Percentiles rank a stretch among this genome's conserved stretches.
Evolutionary conservation across 2,888 invertebrate species (phyloP).

Genomic region (Dendrolimus pini): DNA sequence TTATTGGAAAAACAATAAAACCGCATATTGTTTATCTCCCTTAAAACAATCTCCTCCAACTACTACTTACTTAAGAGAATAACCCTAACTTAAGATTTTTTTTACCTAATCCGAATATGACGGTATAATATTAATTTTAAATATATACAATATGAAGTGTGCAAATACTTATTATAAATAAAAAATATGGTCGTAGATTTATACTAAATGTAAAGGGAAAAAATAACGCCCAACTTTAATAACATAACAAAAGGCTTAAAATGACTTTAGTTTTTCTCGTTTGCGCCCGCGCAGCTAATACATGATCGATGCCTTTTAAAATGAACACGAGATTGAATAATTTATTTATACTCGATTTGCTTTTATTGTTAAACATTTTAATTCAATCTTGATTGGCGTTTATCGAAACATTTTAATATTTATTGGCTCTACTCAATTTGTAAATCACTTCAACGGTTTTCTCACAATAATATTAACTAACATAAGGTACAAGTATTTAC

Average conservation of each 20-base stretch:
- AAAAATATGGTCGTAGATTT: too few species aligned
- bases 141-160: too few species aligned
- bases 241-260: not conserved
- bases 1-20: too few species aligned
- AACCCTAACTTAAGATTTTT: too few species aligned
- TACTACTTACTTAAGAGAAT: too few species aligned
- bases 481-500: too few species aligned
- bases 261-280: not conserved
- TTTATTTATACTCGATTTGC: slow-evolving; percentile 39
- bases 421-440: slow-evolving; percentile 13
- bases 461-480: not conserved
- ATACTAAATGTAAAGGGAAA: too few species aligned
- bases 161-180: too few species aligned
- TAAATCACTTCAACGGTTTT: not conserved
- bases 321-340: slow-evolving; percentile 46
- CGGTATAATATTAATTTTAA: too few species aligned
- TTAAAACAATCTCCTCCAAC: too few species aligned
- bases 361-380: slow-evolving; percentile 36
- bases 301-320: slow-evolving; percentile 58
- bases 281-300: not conserved
- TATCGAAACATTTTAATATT: slow-evolving; percentile 33
- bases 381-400: slow-evolving; percentile 31
- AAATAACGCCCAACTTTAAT: not conserved
- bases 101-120: too few species aligned
- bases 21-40: too few species aligned